A percentile compares a stretch with the other conserved stretches of the same genome.
phyloP scores from a whole-genome alignment of 2,888 invertebrate genomes.

The Caenorhabditis becei region DNA sequence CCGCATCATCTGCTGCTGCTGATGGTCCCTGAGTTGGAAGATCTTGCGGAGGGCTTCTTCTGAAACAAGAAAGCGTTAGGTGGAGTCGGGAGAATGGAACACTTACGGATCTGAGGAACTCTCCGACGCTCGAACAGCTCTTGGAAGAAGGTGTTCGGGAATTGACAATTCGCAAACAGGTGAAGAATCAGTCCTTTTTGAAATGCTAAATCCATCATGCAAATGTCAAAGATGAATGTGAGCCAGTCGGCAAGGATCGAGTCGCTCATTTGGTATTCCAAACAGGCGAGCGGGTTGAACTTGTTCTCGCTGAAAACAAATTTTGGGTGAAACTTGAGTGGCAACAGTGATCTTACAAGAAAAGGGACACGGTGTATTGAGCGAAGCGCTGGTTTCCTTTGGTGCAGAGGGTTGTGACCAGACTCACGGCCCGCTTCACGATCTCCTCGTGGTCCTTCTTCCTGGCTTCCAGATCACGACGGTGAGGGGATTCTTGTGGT shows the following conservation, averaged over 20 bases:
- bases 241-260: constrained; percentile 48
- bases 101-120: constrained; percentile 22
- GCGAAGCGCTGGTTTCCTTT: constrained; percentile 39
- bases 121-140: constrained; percentile 8
- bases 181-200: neutral
- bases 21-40: neutral
- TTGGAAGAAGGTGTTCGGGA: constrained; percentile 5
- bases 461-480: constrained; percentile 13
- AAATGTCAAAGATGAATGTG: constrained; percentile 30
- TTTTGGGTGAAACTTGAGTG: neutral
- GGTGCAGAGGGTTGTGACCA: constrained; percentile 41
- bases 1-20: no score
- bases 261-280: constrained; percentile 40
- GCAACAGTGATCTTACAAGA: neutral
- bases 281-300: constrained; percentile 28
- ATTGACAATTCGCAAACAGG: neutral
- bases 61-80: constrained; percentile 1
- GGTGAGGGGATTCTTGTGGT: neutral
- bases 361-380: neutral
- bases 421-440: constrained; percentile 32
- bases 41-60: neutral
- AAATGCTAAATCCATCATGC: constrained; percentile 16
- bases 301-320: constrained; percentile 12
- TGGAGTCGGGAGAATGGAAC: neutral
- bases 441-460: constrained; percentile 55